Percentiles rank a stretch among this genome's conserved stretches.
These are phyloP conservation scores for Spodoptera picta DNA, from an alignment of 2,888 invertebrate species.

Conservation along the genomic window DNA sequence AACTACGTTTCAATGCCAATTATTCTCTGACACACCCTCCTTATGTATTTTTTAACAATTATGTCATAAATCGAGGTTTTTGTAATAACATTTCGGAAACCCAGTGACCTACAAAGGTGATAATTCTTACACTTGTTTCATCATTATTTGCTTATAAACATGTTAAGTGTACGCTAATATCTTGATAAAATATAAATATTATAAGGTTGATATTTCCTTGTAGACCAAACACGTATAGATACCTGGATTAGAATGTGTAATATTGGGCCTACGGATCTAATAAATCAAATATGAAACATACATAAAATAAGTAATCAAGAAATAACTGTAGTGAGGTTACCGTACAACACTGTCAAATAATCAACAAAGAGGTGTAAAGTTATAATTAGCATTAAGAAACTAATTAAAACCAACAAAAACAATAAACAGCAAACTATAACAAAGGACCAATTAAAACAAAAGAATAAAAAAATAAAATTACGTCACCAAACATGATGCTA, in stretches of 20 bases:
- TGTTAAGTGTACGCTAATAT: constrained; percentile 21
- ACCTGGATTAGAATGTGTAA: no score
- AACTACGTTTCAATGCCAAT: no score
- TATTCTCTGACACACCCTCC: no score
- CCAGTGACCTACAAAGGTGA: constrained; percentile 34
- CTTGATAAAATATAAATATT: constrained; percentile 16
- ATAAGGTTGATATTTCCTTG: no score
- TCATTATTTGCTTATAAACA: constrained; percentile 23
- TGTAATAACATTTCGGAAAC: constrained; percentile 34
- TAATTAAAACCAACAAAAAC: not conserved
- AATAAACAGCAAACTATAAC: constrained; percentile 13
- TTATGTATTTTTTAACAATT: constrained; percentile 4
- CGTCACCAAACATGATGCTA: constrained; percentile 2
- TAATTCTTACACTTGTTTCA: constrained; percentile 33
- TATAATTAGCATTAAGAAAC: no score
- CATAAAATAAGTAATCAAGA: no score
- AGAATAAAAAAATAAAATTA: constrained; percentile 6
- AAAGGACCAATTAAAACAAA: constrained; percentile 4
- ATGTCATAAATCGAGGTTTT: constrained; percentile 37
- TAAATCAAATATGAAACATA: no score
- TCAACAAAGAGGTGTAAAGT: no score
- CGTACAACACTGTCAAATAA: no score
- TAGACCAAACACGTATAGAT: no score
- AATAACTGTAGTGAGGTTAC: no score
- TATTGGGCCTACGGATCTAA: no score